Base-by-base conservation (phyloP, 2,113 vertebrate species). In the Acanthochromis polyacanthus region DNA sequence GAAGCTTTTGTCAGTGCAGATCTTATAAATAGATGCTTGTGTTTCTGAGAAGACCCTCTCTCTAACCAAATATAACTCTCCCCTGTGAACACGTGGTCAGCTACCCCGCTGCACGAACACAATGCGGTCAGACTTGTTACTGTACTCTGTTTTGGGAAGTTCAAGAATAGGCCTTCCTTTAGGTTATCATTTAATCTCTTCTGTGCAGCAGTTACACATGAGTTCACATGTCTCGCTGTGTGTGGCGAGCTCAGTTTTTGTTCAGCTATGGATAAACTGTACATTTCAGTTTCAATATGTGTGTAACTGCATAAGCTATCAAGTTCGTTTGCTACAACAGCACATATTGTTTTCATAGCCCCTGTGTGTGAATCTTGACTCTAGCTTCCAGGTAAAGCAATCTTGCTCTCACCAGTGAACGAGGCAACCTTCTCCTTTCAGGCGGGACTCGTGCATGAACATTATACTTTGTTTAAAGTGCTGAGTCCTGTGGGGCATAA, bases 391-490 rank as follows among this genome's bases (percentile, higher is more conserved):
- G n/a, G 55, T 32, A 9, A 40, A 69, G 51, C 4, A 16, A 36
- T 73, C 45, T 20, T 43, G 65, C 3, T 81, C 94, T 95, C 94
- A 98, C 97, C 97, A 98, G 88, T 99, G 97, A 60, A 99, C 97
- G 0, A 99, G 94, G 81, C 96, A 97, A 89, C 97, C 95, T 89
- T 98, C 96, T 63, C 96, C 95, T 76, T 93, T 93, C 68, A 98
- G 95, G 0, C 97, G 94, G 72, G 96, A 98, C 80, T 98, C 96
- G n/a, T 99, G 97, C 81, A 98, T 98, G 89, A 99, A 98, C 56
- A 89, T 89, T 84, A 98, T 98, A 80, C 97, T 99, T 83, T 97
- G 94, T 94, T 96, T 98, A 90, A 98, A 98, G 94, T 99, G 95
- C 86, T 97, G 96, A 75, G 92, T 94, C 86, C 97, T 99, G 88